phyloP scores from a whole-genome alignment of 2,113 vertebrate species.

The Amphiprion ocellaris region DNA sequence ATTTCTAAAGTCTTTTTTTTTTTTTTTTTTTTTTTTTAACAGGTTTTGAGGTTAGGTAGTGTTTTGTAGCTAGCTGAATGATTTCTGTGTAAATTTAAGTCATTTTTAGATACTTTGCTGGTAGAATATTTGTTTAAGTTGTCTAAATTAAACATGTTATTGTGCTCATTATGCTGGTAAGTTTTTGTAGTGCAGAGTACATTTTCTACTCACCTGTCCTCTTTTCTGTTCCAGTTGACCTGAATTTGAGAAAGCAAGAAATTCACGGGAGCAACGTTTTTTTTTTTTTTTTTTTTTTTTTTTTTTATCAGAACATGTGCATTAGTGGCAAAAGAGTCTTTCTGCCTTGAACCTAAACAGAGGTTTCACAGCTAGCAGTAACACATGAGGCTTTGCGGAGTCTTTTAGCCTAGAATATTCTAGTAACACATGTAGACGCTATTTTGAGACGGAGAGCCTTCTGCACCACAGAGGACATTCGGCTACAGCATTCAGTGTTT shows the following conservation, averaged over 20 bases:
- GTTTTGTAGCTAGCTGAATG: too few species aligned
- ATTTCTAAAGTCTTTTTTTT: too few species aligned
- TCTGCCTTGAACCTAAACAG: slow-evolving; percentile 36
- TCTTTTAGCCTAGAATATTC: slow-evolving; percentile 67
- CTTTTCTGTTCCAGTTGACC: slow-evolving; percentile 21
- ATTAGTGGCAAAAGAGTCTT: slow-evolving; percentile 39
- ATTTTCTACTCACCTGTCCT: slow-evolving; percentile 12
- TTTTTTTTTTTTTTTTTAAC: not conserved
- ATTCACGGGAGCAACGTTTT: not conserved
- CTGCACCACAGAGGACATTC: slow-evolving; percentile 38
- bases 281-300: not conserved
- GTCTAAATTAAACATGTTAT: not conserved
- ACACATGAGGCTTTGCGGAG: slow-evolving; percentile 41
- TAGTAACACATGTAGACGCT: slow-evolving; percentile 56
- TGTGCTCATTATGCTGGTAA: not conserved
- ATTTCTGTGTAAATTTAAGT: not conserved
- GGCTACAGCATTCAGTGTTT: slow-evolving; percentile 32
- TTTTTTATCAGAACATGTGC: slow-evolving; percentile 18
- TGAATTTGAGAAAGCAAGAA: slow-evolving; percentile 26
- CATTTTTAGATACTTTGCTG: not conserved
- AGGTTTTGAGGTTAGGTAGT: not conserved
- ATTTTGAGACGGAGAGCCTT: slow-evolving; percentile 37
- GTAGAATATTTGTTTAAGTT: not conserved
- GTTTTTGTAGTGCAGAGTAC: not conserved
- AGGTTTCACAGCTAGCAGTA: slow-evolving; percentile 39